Base-by-base conservation (phyloP, 2,888 invertebrate genomes). In the Lasioglossum zephyrum region DNA sequence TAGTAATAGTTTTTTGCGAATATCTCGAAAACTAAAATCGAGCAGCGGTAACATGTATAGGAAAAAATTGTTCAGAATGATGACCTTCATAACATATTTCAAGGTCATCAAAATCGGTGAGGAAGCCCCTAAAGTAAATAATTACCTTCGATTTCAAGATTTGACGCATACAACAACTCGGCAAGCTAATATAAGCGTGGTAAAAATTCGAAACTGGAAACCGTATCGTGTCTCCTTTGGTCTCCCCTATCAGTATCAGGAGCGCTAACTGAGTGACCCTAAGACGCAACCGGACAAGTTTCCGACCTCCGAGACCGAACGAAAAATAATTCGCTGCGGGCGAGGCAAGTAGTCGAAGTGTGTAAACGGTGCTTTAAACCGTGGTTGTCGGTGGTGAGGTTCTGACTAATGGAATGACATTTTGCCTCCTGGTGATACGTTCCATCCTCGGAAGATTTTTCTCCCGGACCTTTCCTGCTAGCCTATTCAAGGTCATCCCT, bases 381-480 rank as follows among this genome's bases (percentile, higher is more conserved):
- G 87, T 87, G 88, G 86, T 88, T 85, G 87, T 84, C 88, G 88
- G 92, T 90, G 92, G 91, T 92, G 92, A 91, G 90, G 89, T 90
- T 89, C 92, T 93, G 94, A 94, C 93, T 93, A 94, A 94, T 94
- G 94, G 93, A 92, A 93, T 93, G 92, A 90, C 91, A 92, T 92
- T 86, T 88, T 87, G 91, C 92, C 93, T 93, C 92, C 93, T 85
- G 93, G 92, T 92, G 93, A 91, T 93, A 91, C 92, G 91, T 92
- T 89, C 86, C 75, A 77, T 87, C 66, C 82, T 73, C 85, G 70
- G 78, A 77, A 69, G 82, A 85, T 74, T 85, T 80, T 81, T 87
- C 77, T 73, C n/a, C n/a, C 60, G 31, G 41, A 70, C 41, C 44
- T 31, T 44, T 22, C 13, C 63, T 3, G 6, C 73, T 53, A 69